Base-by-base conservation (phyloP, 1,140 invertebrate species). In the Spodoptera frugiperda region DNA sequence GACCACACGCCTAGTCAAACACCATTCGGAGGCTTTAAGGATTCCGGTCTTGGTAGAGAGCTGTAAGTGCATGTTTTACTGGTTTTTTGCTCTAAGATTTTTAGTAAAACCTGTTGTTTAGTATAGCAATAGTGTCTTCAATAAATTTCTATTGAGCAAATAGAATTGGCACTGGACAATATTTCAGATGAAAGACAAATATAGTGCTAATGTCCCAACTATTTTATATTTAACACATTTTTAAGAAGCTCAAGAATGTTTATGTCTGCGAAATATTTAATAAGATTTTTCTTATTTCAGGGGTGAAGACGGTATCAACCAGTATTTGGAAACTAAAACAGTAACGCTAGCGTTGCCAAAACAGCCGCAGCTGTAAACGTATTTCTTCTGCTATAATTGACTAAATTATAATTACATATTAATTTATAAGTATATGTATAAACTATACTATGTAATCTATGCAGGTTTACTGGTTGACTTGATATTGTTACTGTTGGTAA, bases 11-110 rank as follows among this genome's bases (percentile, higher is more conserved):
- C 94, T 19, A 93, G 95, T 11, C 95, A 96, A 84, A 95, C 96
- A 72, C 97, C 97, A 33, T 98, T 98, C 89, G 97, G 97, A 53
- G 97, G 97, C 3, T 98, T 96, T 94, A 98, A 97, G 84, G 95
- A 96, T 87, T 97, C 97, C 25, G 97, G 97, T 14, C 91, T 96
- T 77, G 97, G 97, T 2, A 94, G 97, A 77, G 97, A 98, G 92
- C 89, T 97, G 96, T 94, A 88, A 92, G 92, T 92, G 65, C 2
- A 2, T 25, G 6, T 44, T 55, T 12, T 30, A 3, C 2, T 30
- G 2, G 25, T 39, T 39, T 0, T 51, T 15, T 51, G n/a, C n/a
- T n/a, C n/a, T n/a, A n/a, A n/a, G n/a, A n/a, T 15, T 55, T 25
- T 25, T 25, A 3, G 25, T 25, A 4, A 25, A 25, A 4, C 25